Evolutionary conservation across 2,797 vertebrate genomes (phyloP).

Genomic region (Cichlasoma orientale): DNA sequence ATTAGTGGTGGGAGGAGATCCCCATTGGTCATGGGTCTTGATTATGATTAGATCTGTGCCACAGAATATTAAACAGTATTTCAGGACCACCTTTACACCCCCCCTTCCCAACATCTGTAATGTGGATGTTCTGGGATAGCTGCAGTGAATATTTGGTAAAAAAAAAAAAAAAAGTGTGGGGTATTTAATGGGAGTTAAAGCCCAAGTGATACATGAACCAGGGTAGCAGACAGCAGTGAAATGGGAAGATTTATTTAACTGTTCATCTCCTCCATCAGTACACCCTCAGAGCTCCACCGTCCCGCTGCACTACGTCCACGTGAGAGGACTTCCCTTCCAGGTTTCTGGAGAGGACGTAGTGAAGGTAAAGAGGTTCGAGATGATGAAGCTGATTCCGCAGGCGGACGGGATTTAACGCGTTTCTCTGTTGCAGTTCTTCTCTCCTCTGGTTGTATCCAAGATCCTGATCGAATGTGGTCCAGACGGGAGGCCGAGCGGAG

Average conservation of each 20-base stretch:
- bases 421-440: constrained; percentile 86
- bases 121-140: background rate
- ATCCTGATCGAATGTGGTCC: constrained; percentile 86
- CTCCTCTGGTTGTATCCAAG: constrained; percentile 82
- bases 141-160: fast-evolving
- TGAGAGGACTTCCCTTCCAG: constrained; percentile 88
- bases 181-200: background rate
- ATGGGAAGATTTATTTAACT: background rate
- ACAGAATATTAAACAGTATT: no score
- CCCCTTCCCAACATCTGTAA: background rate
- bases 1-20: no score
- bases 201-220: background rate
- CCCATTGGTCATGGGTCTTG: no score
- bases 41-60: no score
- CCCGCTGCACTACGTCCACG: constrained; percentile 76
- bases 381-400: background rate
- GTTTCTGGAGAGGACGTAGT: constrained; percentile 85
- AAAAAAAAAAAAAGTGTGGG: no score
- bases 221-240: background rate
- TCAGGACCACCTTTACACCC: background rate
- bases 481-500: constrained; percentile 82
- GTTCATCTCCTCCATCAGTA: constrained; percentile 13
- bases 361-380: constrained; percentile 69
- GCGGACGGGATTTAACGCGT: background rate
- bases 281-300: background rate